These are phyloP conservation scores for Parasteatoda tepidariorum DNA, from an alignment of 1,140 invertebrate species.

Conservation along the genomic window DNA sequence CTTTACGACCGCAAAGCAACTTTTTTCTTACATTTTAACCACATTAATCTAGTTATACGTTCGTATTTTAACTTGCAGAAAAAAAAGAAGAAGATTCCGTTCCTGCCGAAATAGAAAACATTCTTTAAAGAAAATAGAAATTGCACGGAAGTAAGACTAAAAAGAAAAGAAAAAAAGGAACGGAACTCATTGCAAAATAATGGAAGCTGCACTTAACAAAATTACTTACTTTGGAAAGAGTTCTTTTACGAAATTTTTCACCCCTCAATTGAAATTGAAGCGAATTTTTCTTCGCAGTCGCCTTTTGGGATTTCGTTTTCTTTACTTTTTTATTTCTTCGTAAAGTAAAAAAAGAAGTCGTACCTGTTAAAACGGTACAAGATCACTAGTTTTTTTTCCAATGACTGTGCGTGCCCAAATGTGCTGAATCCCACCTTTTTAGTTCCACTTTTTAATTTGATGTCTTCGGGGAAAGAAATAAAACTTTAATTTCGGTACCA, in stretches of 20 bases:
- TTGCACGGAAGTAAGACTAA: neutral
- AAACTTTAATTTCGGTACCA: too few species aligned
- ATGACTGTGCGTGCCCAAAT: too few species aligned
- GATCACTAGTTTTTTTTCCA: neutral
- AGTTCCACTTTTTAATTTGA: too few species aligned
- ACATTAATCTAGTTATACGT: neutral
- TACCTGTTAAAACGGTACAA: neutral
- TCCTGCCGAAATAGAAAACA: neutral
- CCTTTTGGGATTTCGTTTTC: neutral
- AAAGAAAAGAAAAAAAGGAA: neutral
- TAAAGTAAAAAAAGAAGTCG: neutral
- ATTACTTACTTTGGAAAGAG: neutral
- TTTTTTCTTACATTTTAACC: neutral
- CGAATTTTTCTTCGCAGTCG: neutral
- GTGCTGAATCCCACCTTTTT: too few species aligned
- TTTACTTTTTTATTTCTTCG: neutral
- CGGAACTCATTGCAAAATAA: neutral
- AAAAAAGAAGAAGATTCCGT: too few species aligned
- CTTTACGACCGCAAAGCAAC: neutral
- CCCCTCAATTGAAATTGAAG: neutral
- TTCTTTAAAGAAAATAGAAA: neutral
- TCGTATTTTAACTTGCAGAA: neutral
- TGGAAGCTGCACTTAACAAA: constrained; percentile 2
- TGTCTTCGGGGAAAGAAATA: too few species aligned
- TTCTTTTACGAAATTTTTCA: constrained; percentile 14